Evolutionary conservation across 2,113 vertebrate species (phyloP), one percentile per base, ranked within the genome.

Genomic region (Pelusios castaneus): DNA sequence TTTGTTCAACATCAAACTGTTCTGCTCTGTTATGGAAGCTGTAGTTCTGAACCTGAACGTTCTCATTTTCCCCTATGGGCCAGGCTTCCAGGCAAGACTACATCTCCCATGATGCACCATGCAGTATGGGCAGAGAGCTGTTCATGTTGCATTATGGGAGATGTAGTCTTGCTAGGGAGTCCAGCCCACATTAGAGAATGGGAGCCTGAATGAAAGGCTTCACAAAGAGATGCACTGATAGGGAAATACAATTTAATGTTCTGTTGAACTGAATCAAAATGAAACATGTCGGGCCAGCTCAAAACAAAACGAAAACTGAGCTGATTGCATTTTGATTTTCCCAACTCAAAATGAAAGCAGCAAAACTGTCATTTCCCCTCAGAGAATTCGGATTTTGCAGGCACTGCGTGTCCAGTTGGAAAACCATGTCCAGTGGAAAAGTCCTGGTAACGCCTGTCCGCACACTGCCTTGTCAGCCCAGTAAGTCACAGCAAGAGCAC

Each of bases 351-450:
- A 67, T 38, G 63, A 38, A 95, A 58, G 91, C 86, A 86, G 8
- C 2, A 11, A 89, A 95, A 75, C 2, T 1, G 82, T 93, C 94
- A 94, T 96, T 85, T 96, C 80, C 96, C 87, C 94, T 5, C 34
- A 92, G 93, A 95, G 93, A 97, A 82, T 27, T 5, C 78, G 92
- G 93, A 80, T 85, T 89, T 93, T 91, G 25, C 83, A n/a, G 85
- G 79, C 73, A 82, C 93, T 86, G 88, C 91, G 83, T 16, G 27
- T 90, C 89, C 91, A 89, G 45, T 5, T n/a, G 92, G 94, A 94
- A 97, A 95, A 78, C n/a, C 82, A 89, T 88, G 47, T 95, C 94
- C 19, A 2, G 31, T 94, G 93, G 96, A 96, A 96, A 96, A 93
- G 93, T 95, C 94, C 96, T 41, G 1, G 21, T 82, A 81, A 88